Base-by-base conservation (phyloP, 2,888 invertebrate species). In the Pandemis heparana region DNA sequence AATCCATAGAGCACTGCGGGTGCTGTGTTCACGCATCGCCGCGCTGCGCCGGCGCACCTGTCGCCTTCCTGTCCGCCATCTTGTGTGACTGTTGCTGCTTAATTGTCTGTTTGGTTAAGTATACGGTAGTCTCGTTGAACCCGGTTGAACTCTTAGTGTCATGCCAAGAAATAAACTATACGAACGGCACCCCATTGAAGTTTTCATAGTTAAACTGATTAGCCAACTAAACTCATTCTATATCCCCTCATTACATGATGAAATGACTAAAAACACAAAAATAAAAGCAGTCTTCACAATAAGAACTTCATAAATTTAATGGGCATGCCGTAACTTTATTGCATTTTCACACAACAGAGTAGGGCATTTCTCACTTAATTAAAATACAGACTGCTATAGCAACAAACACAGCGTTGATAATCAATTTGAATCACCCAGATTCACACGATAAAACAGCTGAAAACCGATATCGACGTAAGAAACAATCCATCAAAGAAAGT, bases 1-100 rank as follows among this genome's bases (percentile, higher is more conserved):
- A 64, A 75, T 75, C 70, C 79, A 79, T 72, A 81, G 84, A 83
- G 87, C 83, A 83, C 81, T 81, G 78, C 78, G 75, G 77, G 79
- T 85, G 81, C 61, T 59, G 4, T 43, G 65, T 71, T 72, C 62
- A 88, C 89, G 91, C 88, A 80, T 83, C 83, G 88, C 89, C 84
- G 85, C 85, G 75, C 82, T 10, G 56, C 56, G 56, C 7, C 12
- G 16, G 56, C 56, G 56, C 56, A 91, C 92, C 92, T 92, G 91
- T 83, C 80, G 79, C 86, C 81, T 90, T 92, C 92, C 92, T 89
- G 91, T 85, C 84, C 81, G 89, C 92, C 92, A 90, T 90, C 89
- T 90, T 65, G 65, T 51, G 38, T 65, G 46, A 59, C 60, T 63
- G 23, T 65, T 9, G 41, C 41, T 64, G 61, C 61, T 63, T 43